Conservation (phyloP, 2,797 vertebrate genomes). For the Clarias pachynema region DNA sequence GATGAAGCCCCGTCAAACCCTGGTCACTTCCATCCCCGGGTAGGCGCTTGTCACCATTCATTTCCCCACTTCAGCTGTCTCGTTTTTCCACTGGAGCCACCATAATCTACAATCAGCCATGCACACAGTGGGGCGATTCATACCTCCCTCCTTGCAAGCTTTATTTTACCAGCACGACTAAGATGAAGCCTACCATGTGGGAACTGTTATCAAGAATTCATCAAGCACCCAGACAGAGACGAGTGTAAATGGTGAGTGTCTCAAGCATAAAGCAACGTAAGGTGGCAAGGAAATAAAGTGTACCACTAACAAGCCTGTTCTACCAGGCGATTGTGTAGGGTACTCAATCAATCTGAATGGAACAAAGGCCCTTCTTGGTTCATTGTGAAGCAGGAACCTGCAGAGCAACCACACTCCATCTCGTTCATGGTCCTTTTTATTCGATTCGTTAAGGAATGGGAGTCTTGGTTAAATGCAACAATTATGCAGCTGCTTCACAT, state of each 20-base stretch:
- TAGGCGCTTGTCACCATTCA: slow-evolving; percentile 68
- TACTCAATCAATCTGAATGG: slow-evolving; percentile 50
- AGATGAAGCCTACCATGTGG: slow-evolving; percentile 15
- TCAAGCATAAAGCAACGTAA: slow-evolving; percentile 17
- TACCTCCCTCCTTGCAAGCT: slow-evolving; percentile 16
- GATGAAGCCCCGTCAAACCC: slow-evolving; percentile 65
- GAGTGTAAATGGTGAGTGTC: slow-evolving; percentile 46
- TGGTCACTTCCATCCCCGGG: slow-evolving; percentile 68
- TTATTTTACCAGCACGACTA: slow-evolving; percentile 16
- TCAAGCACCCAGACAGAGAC: slow-evolving; percentile 34
- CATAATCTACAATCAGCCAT: slow-evolving; percentile 50
- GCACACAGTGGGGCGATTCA: slow-evolving; percentile 71
- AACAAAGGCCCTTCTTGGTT: slow-evolving; percentile 52
- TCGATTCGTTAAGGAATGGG: slow-evolving; percentile 51
- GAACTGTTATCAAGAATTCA: slow-evolving; percentile 30
- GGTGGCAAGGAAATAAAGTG: slow-evolving; percentile 43
- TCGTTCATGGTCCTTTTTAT: slow-evolving; percentile 47
- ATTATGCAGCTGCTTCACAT: slow-evolving; percentile 58
- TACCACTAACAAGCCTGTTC: slow-evolving; percentile 54
- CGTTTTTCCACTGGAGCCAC: slow-evolving; percentile 68
- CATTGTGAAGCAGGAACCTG: slow-evolving; percentile 57
- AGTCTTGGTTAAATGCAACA: slow-evolving; percentile 55
- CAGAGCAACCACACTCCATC: slow-evolving; percentile 55
- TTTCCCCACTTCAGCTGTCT: slow-evolving; percentile 71
- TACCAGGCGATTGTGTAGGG: slow-evolving; percentile 45